Percentiles rank a stretch among this genome's conserved stretches.
phyloP scores from a whole-genome alignment of 2,888 invertebrate genomes.

The Hedya salicella region DNA sequence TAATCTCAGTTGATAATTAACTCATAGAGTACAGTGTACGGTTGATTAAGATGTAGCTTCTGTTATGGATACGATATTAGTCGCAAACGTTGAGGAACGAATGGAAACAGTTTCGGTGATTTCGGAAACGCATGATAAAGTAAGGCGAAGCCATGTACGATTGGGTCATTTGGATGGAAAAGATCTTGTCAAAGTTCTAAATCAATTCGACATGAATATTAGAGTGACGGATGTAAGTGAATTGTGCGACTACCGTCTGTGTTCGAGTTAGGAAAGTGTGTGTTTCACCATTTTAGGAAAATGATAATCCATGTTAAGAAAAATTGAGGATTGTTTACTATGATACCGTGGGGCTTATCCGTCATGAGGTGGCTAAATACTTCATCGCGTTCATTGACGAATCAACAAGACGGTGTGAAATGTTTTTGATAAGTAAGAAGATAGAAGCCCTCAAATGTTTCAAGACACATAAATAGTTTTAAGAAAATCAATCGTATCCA shows the following conservation, averaged over 20 bases:
- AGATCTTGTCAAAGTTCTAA: not conserved
- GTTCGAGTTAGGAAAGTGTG: conserved; percentile 1
- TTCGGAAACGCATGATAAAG: not conserved
- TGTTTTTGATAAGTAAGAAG: too few relatives aligned
- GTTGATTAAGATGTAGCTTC: not conserved
- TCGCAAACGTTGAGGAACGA: conserved; percentile 1
- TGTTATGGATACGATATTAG: not conserved
- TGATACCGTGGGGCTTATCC: too few relatives aligned
- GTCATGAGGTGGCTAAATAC: too few relatives aligned
- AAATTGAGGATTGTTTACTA: too few relatives aligned
- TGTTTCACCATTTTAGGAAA: not conserved
- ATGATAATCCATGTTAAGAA: too few relatives aligned
- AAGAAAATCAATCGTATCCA: conserved; percentile 6
- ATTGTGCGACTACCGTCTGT: not conserved
- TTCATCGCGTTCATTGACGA: too few relatives aligned
- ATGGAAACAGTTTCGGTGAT: not conserved
- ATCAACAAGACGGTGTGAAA: too few relatives aligned
- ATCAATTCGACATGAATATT: not conserved
- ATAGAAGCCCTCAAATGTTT: too few relatives aligned
- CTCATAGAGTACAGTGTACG: not conserved
- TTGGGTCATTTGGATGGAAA: not conserved
- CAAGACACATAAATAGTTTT: too few relatives aligned
- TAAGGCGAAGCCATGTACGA: not conserved
- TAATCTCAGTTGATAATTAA: not conserved
- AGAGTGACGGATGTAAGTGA: not conserved